phyloP scores from a whole-genome alignment of 2,888 invertebrate genomes.

The Cacoxenus indagator region DNA sequence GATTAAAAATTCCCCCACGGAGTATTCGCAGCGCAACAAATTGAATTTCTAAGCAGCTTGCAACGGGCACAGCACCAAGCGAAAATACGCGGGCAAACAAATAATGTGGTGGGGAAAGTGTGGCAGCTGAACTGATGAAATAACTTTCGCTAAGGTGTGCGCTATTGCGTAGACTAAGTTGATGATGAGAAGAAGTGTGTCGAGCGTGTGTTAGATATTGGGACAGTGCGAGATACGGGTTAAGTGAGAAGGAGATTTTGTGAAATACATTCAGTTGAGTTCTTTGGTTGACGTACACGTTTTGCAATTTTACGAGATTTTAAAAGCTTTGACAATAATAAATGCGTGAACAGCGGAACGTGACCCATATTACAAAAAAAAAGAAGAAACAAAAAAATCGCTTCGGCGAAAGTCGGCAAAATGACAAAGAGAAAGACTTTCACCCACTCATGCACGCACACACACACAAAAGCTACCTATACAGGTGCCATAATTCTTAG shows the following conservation, averaged over 20 bases:
- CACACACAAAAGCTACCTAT: neutral
- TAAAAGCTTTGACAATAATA: conserved; percentile 46
- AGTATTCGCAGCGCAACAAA: neutral
- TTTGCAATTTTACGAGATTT: conserved; percentile 47
- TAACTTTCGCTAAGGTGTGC: no score
- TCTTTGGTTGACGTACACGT: neutral
- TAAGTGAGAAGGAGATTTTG: neutral
- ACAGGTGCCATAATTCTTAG: neutral
- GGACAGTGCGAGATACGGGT: no score
- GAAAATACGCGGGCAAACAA: neutral
- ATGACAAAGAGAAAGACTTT: neutral
- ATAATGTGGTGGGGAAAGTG: no score
- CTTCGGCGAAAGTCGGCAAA: neutral
- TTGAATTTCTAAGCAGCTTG: conserved; percentile 18
- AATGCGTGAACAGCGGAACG: conserved; percentile 40
- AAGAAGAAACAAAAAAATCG: neutral
- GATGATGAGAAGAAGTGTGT: no score
- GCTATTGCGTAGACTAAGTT: no score
- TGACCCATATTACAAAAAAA: conserved; percentile 8
- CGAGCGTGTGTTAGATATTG: no score
- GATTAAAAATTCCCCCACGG: neutral
- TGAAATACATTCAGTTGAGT: neutral
- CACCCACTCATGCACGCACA: neutral
- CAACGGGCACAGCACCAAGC: neutral
- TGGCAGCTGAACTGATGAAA: neutral